phyloP scores from a whole-genome alignment of 1,140 invertebrate species.

The Dufourea novaeangliae region DNA sequence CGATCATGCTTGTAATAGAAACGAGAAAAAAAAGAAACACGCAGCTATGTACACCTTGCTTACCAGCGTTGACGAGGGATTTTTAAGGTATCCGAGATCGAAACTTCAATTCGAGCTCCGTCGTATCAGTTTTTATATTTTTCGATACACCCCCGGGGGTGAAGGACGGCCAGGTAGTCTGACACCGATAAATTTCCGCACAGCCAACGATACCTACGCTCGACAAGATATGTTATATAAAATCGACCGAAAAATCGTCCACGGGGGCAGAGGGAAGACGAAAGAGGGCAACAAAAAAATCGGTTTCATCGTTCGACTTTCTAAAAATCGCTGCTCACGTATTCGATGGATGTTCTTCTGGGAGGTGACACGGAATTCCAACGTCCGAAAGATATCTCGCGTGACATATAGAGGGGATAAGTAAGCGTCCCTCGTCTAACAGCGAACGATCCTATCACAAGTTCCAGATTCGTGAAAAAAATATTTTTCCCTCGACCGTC shows the following conservation, averaged over 20 bases:
- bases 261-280: neutral
- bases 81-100: too few relatives aligned
- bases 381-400: neutral
- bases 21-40: too few relatives aligned
- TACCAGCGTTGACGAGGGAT: too few relatives aligned
- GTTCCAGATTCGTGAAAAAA: too few relatives aligned
- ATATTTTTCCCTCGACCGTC: too few relatives aligned
- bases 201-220: neutral
- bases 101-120: neutral
- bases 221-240: neutral
- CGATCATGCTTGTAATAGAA: too few relatives aligned
- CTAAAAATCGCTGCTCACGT: neutral
- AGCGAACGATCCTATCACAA: too few relatives aligned
- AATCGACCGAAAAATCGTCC: slow-evolving; percentile 7
- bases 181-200: slow-evolving; percentile 1
- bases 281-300: slow-evolving; percentile 11
- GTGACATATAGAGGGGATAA: too few relatives aligned
- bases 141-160: neutral
- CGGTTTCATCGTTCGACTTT: neutral
- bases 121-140: neutral
- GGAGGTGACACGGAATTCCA: neutral
- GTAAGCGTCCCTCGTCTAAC: too few relatives aligned
- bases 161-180: neutral
- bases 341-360: neutral
- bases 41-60: too few relatives aligned